These are phyloP conservation scores for Leptobrachium ailaonicum DNA, from an alignment of 2,113 vertebrate species.

Conservation along the genomic window DNA sequence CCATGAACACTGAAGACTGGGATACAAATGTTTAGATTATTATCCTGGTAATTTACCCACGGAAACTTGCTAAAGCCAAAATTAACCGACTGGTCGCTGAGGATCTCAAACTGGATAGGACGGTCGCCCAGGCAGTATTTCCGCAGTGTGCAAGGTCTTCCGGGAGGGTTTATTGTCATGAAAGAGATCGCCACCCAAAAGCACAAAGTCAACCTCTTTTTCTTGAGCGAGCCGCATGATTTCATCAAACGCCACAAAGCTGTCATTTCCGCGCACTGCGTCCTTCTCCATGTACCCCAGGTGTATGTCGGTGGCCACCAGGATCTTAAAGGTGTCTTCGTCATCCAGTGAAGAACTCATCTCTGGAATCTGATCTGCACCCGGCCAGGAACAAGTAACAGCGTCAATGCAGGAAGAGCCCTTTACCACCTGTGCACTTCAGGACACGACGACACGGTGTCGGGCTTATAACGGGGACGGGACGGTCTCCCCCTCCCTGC, in stretches of 20 bases:
- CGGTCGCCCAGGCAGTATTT: slow-evolving; percentile 95
- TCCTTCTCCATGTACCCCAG: slow-evolving; percentile 95
- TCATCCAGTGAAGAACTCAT: too few relatives aligned
- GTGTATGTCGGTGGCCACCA: slow-evolving; percentile 93
- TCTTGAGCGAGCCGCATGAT: slow-evolving; percentile 83
- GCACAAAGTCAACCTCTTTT: slow-evolving; percentile 90
- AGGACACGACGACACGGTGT: not conserved
- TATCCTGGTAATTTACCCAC: slow-evolving; percentile 96
- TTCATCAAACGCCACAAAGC: slow-evolving; percentile 85
- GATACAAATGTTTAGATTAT: slow-evolving; percentile 93
- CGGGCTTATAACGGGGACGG: too few relatives aligned
- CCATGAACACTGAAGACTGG: slow-evolving; percentile 96
- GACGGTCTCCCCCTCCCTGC: too few relatives aligned
- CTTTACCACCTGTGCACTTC: not conserved
- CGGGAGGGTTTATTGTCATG: slow-evolving; percentile 97
- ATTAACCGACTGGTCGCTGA: slow-evolving; percentile 94
- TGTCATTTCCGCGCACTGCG: slow-evolving; percentile 86
- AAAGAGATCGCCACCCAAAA: slow-evolving; percentile 95
- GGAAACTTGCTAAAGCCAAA: slow-evolving; percentile 95
- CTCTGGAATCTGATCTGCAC: not conserved
- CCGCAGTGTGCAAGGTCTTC: slow-evolving; percentile 84
- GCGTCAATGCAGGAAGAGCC: too few relatives aligned
- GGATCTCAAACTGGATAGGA: slow-evolving; percentile 87
- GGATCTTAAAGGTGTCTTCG: slow-evolving; percentile 92
- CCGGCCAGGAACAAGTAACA: not conserved